Base-by-base conservation (phyloP, 2,113 vertebrate genomes). In the Leptocoma aspasia region DNA sequence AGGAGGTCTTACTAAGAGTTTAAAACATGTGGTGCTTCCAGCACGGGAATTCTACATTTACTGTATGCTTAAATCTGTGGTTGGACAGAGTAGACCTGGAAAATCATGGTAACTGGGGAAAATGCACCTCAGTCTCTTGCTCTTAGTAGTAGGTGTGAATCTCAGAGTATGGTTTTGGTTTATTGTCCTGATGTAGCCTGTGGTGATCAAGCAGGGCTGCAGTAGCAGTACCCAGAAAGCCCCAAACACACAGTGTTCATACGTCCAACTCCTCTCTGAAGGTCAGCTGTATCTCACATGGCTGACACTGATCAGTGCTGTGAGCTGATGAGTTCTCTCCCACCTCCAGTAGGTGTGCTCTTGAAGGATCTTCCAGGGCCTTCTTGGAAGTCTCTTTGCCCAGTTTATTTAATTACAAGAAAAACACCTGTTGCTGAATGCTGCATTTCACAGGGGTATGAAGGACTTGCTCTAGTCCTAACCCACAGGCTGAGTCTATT, bases 311-410 rank as follows among this genome's bases (percentile, higher is more conserved):
- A 24, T 11, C 35, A 57, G 26, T 4, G 3, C 11, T 73, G 8
- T 6, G 7, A 68, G 10, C 22, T 78, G 33, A 30, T 3, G 4
- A 23, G 4, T 57, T 86, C 49, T 61, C 37, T 87, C 7, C 30
- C 22, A 26, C 3, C 9, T 57, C 37, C 15, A 54, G 4, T 12
- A 45, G 1, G 0, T 30, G 4, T 28, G 4, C 4, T 77, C 41
- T 39, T 65, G n/a, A 37, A 20, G 7, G 23, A 60, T 7, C 6
- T 82, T 79, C 37, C 37, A 33, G 18, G 14, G 11, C 5, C 6
- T 60, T 69, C 72, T 57, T 63, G 24, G 21, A 45, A 56, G 17
- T 23, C 28, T 35, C 6, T 39, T 68, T 64, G 11, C 4, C n/a
- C 14, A 37, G 27, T n/a, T 63, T 79, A 57, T 53, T 73, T 28